Percentiles rank a stretch among this genome's conserved stretches.
These are phyloP conservation scores for Tachysurus fulvidraco DNA, from an alignment of 2,113 vertebrate species.

Conservation along the genomic window DNA sequence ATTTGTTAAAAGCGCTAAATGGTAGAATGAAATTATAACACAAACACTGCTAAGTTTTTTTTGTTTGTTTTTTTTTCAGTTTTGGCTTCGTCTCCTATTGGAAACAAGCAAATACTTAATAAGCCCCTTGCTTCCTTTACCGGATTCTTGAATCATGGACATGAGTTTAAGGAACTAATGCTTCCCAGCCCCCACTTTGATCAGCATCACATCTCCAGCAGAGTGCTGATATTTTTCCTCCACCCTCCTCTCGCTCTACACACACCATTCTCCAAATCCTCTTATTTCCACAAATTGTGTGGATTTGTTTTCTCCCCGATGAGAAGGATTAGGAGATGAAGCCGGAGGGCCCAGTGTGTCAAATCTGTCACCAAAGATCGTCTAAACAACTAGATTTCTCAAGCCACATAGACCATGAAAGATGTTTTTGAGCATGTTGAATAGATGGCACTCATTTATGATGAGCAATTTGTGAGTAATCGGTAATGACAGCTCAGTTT, in stretches of 20 bases:
- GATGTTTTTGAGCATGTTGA: background rate
- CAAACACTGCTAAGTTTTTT: no score
- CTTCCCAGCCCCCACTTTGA: slow-evolving; percentile 21
- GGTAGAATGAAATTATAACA: background rate
- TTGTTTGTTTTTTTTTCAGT: no score
- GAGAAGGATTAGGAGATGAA: slow-evolving; percentile 79
- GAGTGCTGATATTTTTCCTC: slow-evolving; percentile 41
- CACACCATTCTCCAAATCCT: slow-evolving; percentile 63
- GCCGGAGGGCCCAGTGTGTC: slow-evolving; percentile 52
- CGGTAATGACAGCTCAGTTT: no score
- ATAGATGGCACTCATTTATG: no score
- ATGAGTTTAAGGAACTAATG: slow-evolving; percentile 26
- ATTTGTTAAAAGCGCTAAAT: background rate
- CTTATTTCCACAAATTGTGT: slow-evolving; percentile 66
- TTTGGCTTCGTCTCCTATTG: background rate
- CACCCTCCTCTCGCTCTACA: slow-evolving; percentile 18
- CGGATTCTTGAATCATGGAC: slow-evolving; percentile 5
- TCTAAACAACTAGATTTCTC: background rate
- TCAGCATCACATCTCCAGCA: slow-evolving; percentile 39
- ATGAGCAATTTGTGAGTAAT: background rate
- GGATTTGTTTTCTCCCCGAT: slow-evolving; percentile 76
- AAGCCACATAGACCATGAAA: background rate
- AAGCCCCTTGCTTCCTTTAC: background rate
- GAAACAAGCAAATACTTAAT: background rate
- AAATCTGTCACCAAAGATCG: slow-evolving; percentile 49